Conservation (phyloP, 2,113 vertebrate genomes). For the Panthera leo region DNA sequence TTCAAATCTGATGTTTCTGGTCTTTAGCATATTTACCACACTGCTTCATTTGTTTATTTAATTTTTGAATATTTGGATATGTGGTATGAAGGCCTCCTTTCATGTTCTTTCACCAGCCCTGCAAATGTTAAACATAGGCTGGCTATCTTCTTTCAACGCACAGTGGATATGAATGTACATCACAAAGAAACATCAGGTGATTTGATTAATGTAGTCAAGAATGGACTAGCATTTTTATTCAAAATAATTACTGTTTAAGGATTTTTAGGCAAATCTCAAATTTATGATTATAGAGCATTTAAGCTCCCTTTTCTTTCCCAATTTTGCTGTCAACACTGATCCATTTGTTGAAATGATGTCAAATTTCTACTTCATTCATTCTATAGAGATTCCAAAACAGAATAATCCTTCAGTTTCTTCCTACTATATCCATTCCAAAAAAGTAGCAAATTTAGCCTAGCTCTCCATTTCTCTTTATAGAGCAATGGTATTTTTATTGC, state of each 20-base stretch:
- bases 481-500: conserved; percentile 70
- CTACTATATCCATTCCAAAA: conserved; percentile 52
- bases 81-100: neutral
- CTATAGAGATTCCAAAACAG: conserved; percentile 28
- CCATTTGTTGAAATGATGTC: conserved; percentile 28
- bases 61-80: conserved; percentile 9
- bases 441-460: conserved; percentile 40
- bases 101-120: neutral
- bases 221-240: neutral
- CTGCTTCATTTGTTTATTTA: neutral
- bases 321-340: conserved; percentile 14
- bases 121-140: neutral
- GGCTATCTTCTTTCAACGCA: neutral
- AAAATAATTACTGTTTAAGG: conserved; percentile 34
- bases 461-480: conserved; percentile 41
- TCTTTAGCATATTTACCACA: neutral
- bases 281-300: conserved; percentile 37
- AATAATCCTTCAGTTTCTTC: conserved; percentile 34
- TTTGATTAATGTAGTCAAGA: neutral
- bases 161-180: neutral
- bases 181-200: conserved; percentile 1
- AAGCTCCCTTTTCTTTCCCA: conserved; percentile 25
- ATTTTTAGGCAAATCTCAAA: conserved; percentile 39
- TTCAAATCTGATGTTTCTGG: neutral
- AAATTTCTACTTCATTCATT: conserved; percentile 39